Conservation (phyloP, 1,140 invertebrate genomes). For the Brachionus koreanus region DNA sequence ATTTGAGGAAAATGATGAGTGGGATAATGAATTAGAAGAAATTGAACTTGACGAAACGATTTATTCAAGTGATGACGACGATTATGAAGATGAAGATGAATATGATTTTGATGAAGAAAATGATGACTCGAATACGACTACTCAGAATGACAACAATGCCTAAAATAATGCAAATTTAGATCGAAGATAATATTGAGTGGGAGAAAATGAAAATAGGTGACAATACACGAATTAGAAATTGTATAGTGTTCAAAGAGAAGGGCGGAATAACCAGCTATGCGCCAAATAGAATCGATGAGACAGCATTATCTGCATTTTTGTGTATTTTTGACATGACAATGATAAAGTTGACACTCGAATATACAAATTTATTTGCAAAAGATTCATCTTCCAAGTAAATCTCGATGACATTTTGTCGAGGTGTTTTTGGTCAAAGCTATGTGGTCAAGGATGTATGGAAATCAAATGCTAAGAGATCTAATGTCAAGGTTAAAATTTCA, state of each 20-base stretch:
- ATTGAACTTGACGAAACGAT: no score
- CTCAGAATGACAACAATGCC: no score
- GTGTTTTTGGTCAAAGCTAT: neutral
- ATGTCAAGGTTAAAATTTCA: neutral
- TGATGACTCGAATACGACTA: neutral
- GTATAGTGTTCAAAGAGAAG: neutral
- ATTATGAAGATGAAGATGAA: no score
- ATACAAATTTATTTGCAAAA: neutral
- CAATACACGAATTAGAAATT: neutral
- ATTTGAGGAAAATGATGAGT: no score
- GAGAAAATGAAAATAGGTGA: neutral
- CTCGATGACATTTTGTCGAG: neutral
- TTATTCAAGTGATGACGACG: no score
- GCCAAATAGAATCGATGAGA: neutral
- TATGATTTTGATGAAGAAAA: neutral
- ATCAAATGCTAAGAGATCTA: neutral
- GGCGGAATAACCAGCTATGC: neutral
- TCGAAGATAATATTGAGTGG: neutral
- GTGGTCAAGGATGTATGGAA: neutral
- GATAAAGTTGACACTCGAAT: neutral
- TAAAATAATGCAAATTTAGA: neutral
- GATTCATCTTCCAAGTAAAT: neutral
- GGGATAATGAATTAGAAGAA: no score
- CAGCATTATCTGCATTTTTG: neutral
- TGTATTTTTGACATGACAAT: neutral